Base-by-base conservation (phyloP, 2,888 invertebrate genomes). In the Itoplectis maculator region DNA sequence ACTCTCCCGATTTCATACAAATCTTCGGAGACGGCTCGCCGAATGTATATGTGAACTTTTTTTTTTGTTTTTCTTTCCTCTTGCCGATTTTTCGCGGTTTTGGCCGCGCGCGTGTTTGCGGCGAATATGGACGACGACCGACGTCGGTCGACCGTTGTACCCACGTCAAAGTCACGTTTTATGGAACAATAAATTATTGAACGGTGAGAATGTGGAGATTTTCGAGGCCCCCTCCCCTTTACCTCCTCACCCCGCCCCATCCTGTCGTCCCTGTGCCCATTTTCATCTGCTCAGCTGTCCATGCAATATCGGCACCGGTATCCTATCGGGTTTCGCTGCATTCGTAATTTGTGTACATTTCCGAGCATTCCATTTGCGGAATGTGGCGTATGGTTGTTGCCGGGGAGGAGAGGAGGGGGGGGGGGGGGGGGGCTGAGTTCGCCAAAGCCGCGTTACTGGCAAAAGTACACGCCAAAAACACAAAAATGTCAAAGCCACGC, bases 1-100 rank as follows among this genome's bases (percentile, higher is more conserved):
- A 79, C 76, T 79, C 76, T 79, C 29, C 45, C 72, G 75, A 79
- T 82, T 76, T 77, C 56, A 79, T 56, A 61, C 65, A 82, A 75
- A 77, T 70, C 54, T 70, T 47, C 42, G 69, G n/a, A 79, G 79
- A 79, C 63, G 63, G 18, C 73, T 83, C 8, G 47, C 63, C 61
- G 20, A 73, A 69, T 51, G 40, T 54, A 29, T 29, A 29, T 29
- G 29, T 5, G 29, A 5, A 29, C 29, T 29, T 29, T 29, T 29
- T 29, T 29, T 56, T 63, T 54, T 56, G 2, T 47, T 20, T 42
- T 54, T 56, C 6, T 42, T 65, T 5, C 7, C 15, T 49, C 47
- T 61, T 76, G 23, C 61, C 37, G 61, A 61, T 61, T 61, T 42
- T 61, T 9, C 37, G 15, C 37, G 40, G 18, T 37, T 3, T 61